Evolutionary conservation across 2,113 vertebrate genomes (phyloP), one percentile per base, ranked within the genome.

Genomic region (Chascanopsetta lugubris): DNA sequence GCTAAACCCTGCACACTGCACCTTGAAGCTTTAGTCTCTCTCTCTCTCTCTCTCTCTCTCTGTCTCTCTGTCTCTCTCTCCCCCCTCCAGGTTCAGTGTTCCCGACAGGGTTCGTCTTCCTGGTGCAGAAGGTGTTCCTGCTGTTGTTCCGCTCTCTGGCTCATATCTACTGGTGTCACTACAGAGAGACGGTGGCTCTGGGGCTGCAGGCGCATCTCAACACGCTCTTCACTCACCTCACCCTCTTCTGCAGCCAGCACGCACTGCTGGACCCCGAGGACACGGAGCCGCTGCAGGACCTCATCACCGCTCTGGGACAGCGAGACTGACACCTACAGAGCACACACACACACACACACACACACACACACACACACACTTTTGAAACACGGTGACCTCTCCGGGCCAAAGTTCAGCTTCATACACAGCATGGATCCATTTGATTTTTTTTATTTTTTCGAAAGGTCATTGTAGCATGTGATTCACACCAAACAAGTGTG

Each of bases 91-190:
- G 89, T 49, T 80, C 82, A 10, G 63, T 55, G 12, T 94, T 94
- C 62, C 92, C 93, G 0, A 71, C 72, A 2, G 91, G 92, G 27
- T 93, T 92, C 26, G 22, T 90, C 63, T 92, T 92, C 57, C 69
- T 94, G 59, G 90, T 92, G 20, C 93, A 94, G 88, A 94, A 93
- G 80, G 91, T 94, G 56, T 93, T 93, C 75, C 60, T 92, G 77
- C 80, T 93, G 61, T 84, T 94, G 57, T 94, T 93, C 77, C 89
- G 92, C 24, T 91, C 88, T 18, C 86, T 94, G 65, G 91, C 93
- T 11, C 94, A 94, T 77, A 90, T 94, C 77, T 94, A 94, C 84
- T 91, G 88, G 69, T 89, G 83, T n/a, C 94, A 94, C 86, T 94
- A 93, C 82, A 74, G 79, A 26, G 89, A 94, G 13, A 72, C 90